Base-by-base conservation (phyloP, 53 echinoderm and acorn worm genomes). In the Paelopatides confundens region DNA sequence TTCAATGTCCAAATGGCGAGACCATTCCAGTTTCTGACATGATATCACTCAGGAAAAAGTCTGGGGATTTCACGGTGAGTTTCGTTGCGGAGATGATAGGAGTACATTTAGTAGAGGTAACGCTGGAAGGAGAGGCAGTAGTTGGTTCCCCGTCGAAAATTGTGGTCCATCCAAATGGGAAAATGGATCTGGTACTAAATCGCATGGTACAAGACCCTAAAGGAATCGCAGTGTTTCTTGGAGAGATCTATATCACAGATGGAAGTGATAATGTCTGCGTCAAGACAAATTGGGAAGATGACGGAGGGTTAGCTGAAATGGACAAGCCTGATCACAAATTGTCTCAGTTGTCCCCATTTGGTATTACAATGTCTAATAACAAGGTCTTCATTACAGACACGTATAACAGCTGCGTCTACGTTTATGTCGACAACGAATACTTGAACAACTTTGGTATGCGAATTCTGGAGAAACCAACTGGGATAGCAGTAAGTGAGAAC, bases 91-190 rank as follows among this genome's bases (percentile, higher is more conserved):
- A 46, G 12, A 76, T 1, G 21, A 46, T 76, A 9, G 76, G 76
- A 11, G 35, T 76, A 14, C 46, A 76, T 76, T 17, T 2, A 6
- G 38, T 76, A 9, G 43, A 38, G 9, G 48, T 23, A 33, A 21
- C 8, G 3, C 39, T 76, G 12, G 76, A 14, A 11, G 47, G 47
- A 76, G 35, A 76, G 46, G 39, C 18, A 2, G 43, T 76, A 15
- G 76, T 76, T 46, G 76, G 76, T 43, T 76, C 76, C 13, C 76
- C 76, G 3, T 2, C 9, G 21, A 76, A 39, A 76, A 36, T 76
- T 39, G 76, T 76, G 5, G 76, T 76, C 10, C 43, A 26, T 23
- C 43, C 76, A 76, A 27, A 8, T 39, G 46, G 26, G 15, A 38
- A 39, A 37, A 67, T 35, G 33, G 13, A 18, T 26, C 33, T 14